Evolutionary conservation across 2,888 invertebrate genomes (phyloP).

Genomic region (Sicus ferrugineus): DNA sequence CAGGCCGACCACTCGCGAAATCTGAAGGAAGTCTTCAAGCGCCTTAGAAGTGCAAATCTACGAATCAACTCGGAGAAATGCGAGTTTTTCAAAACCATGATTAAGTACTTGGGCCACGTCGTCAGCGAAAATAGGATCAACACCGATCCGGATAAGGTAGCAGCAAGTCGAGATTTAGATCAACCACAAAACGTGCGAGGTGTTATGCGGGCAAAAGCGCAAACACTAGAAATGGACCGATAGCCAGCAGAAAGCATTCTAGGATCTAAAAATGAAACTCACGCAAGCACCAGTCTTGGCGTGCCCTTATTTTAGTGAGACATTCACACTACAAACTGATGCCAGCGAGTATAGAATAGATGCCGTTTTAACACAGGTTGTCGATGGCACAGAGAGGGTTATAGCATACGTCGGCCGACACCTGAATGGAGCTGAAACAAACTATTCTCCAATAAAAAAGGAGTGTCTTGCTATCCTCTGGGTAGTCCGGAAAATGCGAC

Average conservation of each 20-base stretch:
- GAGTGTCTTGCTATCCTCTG: background rate
- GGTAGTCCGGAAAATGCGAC: background rate
- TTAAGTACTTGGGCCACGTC: too few species aligned
- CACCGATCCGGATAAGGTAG: too few species aligned
- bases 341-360: background rate
- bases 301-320: background rate
- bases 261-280: background rate
- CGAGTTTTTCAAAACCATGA: too few species aligned
- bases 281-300: background rate
- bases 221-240: too few species aligned
- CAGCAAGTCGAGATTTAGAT: too few species aligned
- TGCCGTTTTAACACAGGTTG: background rate
- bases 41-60: too few species aligned
- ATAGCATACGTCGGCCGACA: background rate
- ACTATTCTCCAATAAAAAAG: background rate
- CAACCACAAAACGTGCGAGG: too few species aligned
- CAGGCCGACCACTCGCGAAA: too few species aligned
- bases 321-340: slow-evolving; percentile 1
- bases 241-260: background rate
- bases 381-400: background rate
- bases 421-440: background rate
- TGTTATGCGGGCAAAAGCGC: too few species aligned
- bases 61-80: too few species aligned
- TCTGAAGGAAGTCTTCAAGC: too few species aligned
- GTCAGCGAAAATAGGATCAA: too few species aligned